Conservation (phyloP, 2,888 invertebrate species). For the Platycheirus albimanus region DNA sequence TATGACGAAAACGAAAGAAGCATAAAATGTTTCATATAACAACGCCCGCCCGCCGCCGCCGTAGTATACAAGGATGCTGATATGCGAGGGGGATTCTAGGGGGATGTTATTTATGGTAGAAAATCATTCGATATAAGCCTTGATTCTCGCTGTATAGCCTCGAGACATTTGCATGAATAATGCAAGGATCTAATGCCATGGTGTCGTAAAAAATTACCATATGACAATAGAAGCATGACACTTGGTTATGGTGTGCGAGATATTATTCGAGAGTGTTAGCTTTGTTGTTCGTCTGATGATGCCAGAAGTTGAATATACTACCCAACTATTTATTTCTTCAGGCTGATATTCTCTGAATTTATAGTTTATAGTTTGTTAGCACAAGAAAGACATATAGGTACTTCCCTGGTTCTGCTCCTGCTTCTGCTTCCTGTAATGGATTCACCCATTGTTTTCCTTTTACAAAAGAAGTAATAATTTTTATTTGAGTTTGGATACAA, state of each 20-base stretch:
- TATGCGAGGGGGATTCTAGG: background rate
- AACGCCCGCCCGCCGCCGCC: too few relatives aligned
- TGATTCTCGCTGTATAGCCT: constrained; percentile 56
- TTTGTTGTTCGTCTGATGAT: constrained; percentile 22
- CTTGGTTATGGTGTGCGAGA: constrained; percentile 29
- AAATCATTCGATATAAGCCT: constrained; percentile 70
- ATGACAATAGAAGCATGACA: constrained; percentile 67
- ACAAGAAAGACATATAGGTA: constrained; percentile 8
- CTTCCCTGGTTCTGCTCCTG: too few relatives aligned
- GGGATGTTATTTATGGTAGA: constrained; percentile 53
- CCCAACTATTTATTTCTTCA: constrained; percentile 25
- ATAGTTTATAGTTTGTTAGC: constrained; percentile 20
- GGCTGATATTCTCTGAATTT: constrained; percentile 21
- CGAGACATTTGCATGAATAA: constrained; percentile 72
- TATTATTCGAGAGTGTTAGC: constrained; percentile 15
- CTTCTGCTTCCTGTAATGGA: constrained; percentile 15
- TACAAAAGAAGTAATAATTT: constrained; percentile 22
- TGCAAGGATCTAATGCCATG: constrained; percentile 66
- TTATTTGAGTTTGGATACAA: constrained; percentile 8
- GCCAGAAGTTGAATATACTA: constrained; percentile 28
- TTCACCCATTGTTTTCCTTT: constrained; percentile 9
- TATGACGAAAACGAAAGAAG: constrained; percentile 44
- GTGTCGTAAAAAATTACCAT: constrained; percentile 72
- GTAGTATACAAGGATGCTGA: too few relatives aligned
- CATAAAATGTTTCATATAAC: constrained; percentile 8